These are phyloP conservation scores for Drosophila oshimai DNA, from an alignment of 1,140 invertebrate genomes.

Conservation along the genomic window DNA sequence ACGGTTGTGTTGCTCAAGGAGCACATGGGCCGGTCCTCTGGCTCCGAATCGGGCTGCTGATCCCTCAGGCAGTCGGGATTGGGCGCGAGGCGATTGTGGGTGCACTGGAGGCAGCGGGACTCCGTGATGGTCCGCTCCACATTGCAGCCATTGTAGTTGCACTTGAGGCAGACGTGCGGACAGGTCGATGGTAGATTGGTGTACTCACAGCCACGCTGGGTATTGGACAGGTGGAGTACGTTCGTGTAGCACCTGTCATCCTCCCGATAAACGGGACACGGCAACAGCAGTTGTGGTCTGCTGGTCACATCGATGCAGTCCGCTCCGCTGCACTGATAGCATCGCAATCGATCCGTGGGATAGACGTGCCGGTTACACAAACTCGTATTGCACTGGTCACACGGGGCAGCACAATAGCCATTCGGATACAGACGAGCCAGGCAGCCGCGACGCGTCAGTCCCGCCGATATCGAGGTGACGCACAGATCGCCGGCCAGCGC, in stretches of 20 bases:
- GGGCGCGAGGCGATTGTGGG: constrained; percentile 22
- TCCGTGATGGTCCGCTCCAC: constrained; percentile 53
- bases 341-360: constrained; percentile 58
- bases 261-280: constrained; percentile 59
- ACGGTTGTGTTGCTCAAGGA: constrained; percentile 42
- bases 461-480: constrained; percentile 62
- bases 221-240: constrained; percentile 52
- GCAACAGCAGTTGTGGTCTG: constrained; percentile 40
- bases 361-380: constrained; percentile 70
- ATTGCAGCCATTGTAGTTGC: constrained; percentile 76
- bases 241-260: constrained; percentile 74
- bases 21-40: constrained; percentile 1
- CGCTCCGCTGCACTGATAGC: constrained; percentile 69
- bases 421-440: constrained; percentile 54
- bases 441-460: constrained; percentile 65
- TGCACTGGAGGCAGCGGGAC: constrained; percentile 57
- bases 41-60: not conserved
- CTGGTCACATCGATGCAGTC: constrained; percentile 59
- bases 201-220: constrained; percentile 64
- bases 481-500: constrained; percentile 34
- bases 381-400: constrained; percentile 60
- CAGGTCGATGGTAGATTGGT: constrained; percentile 46
- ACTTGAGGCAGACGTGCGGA: constrained; percentile 72
- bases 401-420: constrained; percentile 63
- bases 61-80: constrained; percentile 54